Base-by-base conservation (phyloP, 1,140 invertebrate species). In the Acarapis woodi region DNA sequence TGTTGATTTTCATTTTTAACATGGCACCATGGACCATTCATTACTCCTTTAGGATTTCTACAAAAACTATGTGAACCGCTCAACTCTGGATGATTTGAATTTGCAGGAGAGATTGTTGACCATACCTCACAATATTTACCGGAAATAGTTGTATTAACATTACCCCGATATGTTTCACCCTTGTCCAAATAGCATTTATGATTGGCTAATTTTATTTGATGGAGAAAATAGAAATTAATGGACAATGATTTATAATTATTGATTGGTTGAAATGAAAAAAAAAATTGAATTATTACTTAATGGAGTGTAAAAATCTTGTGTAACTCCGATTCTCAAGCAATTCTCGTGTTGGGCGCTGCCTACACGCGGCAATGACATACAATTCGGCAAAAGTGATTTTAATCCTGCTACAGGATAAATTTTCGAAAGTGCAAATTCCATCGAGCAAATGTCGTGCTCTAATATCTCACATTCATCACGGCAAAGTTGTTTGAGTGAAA, bases 391-490 rank as follows among this genome's bases (percentile, higher is more conserved):
- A 30, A 71, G 69, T 25, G 85, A 54, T 26, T 47, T 42, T n/a
- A n/a, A n/a, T 43, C 48, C 45, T 44, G 62, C 76, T 47, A 90
- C 79, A 12, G 82, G 62, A 4, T 74, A 76, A 61, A 93, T 80
- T 40, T 73, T 87, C 1, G 82, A 85, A 43, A 88, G 74, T 0
- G 78, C 75, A 57, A 90, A 90, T 51, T 94, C 87, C 43, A 70
- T 72, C 48, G 72, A 67, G 51, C 85, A 93, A 1, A 90, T 58
- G 47, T 85, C 76, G 51, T 75, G 75, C 52, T 88, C 79, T 29
- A 93, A 52, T 33, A 79, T 62, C 51, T 83, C 70, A 55, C 80
- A 88, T 48, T 85, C 78, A 47, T 80, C 70, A 41, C 75, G 67
- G 53, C 85, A 93, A 30, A 94, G 72, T 44, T 73, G 57, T n/a